Percentiles rank a stretch among this genome's conserved stretches.
phyloP scores from a whole-genome alignment of 2,113 vertebrate species.

The Vanacampus margaritifer region DNA sequence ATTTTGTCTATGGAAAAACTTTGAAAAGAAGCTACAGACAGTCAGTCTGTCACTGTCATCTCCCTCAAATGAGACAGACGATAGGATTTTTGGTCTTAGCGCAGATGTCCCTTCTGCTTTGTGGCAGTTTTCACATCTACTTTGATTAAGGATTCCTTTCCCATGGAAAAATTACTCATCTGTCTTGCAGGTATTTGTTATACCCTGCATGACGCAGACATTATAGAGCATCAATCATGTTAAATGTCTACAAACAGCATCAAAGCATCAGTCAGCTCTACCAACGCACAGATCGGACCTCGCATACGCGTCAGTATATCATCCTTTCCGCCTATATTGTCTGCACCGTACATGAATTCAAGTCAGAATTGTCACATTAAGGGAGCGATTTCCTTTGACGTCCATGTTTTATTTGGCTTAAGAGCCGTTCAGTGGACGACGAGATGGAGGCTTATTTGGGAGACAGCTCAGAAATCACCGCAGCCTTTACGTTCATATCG shows the following conservation, averaged over 20 bases:
- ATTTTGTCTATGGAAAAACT: neutral
- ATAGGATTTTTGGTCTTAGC: neutral
- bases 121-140: neutral
- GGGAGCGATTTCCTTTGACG: conserved; percentile 47
- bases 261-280: conserved; percentile 14
- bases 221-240: conserved; percentile 38
- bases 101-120: neutral
- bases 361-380: conserved; percentile 55
- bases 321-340: conserved; percentile 19
- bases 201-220: conserved; percentile 28
- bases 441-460: conserved; percentile 37
- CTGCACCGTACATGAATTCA: conserved; percentile 41
- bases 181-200: conserved; percentile 8
- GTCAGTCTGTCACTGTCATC: neutral
- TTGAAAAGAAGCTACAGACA: neutral
- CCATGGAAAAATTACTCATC: conserved; percentile 31
- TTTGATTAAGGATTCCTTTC: conserved; percentile 16
- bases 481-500: neutral
- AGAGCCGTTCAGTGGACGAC: conserved; percentile 49
- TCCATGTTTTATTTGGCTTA: conserved; percentile 52
- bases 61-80: neutral
- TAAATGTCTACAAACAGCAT: neutral
- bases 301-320: conserved; percentile 25
- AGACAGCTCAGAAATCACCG: conserved; percentile 52
- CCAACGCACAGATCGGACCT: conserved; percentile 16